These are phyloP conservation scores for Steatornis caripensis DNA, from an alignment of 2,113 vertebrate genomes.

Conservation along the genomic window DNA sequence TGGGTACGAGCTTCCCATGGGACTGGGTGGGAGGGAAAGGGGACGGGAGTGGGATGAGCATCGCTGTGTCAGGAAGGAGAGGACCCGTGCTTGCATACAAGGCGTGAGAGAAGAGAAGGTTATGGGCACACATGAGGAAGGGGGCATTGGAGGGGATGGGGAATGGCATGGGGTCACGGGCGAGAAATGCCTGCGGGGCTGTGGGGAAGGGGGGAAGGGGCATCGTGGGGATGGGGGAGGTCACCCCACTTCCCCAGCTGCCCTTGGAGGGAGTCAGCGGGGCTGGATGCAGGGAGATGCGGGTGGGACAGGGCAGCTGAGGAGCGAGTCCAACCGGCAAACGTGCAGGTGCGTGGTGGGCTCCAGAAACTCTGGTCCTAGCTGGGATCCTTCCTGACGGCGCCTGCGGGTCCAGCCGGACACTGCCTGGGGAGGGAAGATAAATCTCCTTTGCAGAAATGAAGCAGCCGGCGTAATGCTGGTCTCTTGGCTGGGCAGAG, in stretches of 20 bases:
- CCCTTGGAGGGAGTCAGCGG: fast-evolving
- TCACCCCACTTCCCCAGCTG: neutral
- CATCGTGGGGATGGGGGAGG: neutral
- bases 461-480: neutral
- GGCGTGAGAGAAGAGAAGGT: neutral
- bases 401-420: fast-evolving
- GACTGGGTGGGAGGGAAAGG: neutral
- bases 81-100: fast-evolving
- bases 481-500: neutral
- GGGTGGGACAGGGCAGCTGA: neutral
- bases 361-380: fast-evolving
- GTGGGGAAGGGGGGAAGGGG: neutral
- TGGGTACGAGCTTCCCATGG: fast-evolving
- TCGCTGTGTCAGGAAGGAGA: fast-evolving
- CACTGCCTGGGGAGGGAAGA: neutral
- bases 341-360: neutral
- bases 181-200: neutral
- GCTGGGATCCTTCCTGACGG: fast-evolving
- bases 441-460: neutral
- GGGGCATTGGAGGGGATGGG: neutral
- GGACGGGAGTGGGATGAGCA: neutral
- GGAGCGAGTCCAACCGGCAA: fast-evolving
- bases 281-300: fast-evolving
- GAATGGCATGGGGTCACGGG: fast-evolving
- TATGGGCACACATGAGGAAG: fast-evolving